Evolutionary conservation across 1,140 invertebrate species (phyloP).

Genomic region (Leptopilina boulardi): DNA sequence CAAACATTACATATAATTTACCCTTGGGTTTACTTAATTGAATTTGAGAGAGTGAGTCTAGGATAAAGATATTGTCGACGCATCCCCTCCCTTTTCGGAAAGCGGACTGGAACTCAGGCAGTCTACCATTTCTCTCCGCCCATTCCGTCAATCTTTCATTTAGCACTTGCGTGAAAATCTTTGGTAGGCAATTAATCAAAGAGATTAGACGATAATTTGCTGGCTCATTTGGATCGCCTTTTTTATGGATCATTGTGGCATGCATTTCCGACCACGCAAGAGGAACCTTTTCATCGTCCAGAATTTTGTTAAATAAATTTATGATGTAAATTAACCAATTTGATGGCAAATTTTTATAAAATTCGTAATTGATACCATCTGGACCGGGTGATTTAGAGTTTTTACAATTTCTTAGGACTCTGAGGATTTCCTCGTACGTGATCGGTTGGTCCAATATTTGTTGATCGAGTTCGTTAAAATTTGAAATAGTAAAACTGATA

Average conservation of each 20-base stretch:
- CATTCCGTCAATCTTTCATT: slow-evolving; percentile 5
- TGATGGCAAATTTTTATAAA: background rate
- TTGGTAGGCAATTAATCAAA: slow-evolving; percentile 27
- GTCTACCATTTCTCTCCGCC: background rate
- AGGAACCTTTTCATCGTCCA: background rate
- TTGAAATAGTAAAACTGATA: no score
- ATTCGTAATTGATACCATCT: slow-evolving; percentile 6
- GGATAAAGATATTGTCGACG: background rate
- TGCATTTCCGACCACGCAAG: background rate
- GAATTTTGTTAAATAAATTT: slow-evolving; percentile 33
- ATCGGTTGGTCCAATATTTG: background rate
- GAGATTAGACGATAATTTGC: slow-evolving; percentile 26
- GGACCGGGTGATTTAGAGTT: background rate
- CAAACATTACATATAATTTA: background rate
- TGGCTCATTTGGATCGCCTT: slow-evolving; percentile 23
- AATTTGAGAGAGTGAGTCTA: background rate
- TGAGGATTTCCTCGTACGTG: background rate
- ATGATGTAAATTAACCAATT: background rate
- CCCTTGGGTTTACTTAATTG: background rate
- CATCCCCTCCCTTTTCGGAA: slow-evolving; percentile 12
- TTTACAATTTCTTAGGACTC: background rate
- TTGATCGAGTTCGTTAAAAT: background rate
- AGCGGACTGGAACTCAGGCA: background rate
- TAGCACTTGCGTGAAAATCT: slow-evolving; percentile 35
- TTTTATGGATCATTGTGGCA: slow-evolving; percentile 34